Evolutionary conservation across 2,797 vertebrate species (phyloP).

Genomic region (Sebastes vulpes): DNA sequence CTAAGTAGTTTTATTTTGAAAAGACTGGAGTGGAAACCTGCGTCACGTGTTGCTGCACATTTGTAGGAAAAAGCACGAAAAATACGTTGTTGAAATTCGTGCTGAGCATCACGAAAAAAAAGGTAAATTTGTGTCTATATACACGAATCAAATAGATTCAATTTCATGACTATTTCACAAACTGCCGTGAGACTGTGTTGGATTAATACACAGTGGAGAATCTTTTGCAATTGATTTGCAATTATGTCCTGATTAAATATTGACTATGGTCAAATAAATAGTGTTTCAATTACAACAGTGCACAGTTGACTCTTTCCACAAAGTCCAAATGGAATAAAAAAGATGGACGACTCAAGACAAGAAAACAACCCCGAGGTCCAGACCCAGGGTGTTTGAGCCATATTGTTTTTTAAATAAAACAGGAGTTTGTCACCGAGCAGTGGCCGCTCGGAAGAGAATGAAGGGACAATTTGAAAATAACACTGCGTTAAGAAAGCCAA

Average conservation of each 20-base stretch:
- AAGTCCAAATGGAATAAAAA: slow-evolving; percentile 13
- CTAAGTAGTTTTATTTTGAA: no score
- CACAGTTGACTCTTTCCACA: slow-evolving; percentile 13
- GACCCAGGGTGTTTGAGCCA: neutral
- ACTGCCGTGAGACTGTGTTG: no score
- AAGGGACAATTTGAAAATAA: slow-evolving; percentile 36
- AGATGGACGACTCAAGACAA: slow-evolving; percentile 5
- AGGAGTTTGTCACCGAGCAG: slow-evolving; percentile 1
- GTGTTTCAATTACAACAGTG: slow-evolving; percentile 15
- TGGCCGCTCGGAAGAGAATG: neutral
- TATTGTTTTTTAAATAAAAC: slow-evolving; percentile 33
- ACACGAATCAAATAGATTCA: no score
- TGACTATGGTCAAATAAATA: slow-evolving; percentile 9
- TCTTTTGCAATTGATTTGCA: slow-evolving; percentile 23
- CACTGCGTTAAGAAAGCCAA: slow-evolving; percentile 27
- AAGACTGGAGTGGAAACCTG: no score
- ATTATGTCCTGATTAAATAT: slow-evolving; percentile 29
- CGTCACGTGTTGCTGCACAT: no score
- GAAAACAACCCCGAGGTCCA: neutral
- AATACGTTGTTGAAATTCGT: no score
- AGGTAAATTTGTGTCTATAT: no score
- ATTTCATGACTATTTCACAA: no score
- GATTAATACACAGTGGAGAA: neutral
- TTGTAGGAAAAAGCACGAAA: rapidly evolving
- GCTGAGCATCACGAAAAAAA: no score